Evolutionary conservation across 2,113 vertebrate genomes (phyloP), one percentile per base, ranked within the genome.

Genomic region (Lynx canadensis): DNA sequence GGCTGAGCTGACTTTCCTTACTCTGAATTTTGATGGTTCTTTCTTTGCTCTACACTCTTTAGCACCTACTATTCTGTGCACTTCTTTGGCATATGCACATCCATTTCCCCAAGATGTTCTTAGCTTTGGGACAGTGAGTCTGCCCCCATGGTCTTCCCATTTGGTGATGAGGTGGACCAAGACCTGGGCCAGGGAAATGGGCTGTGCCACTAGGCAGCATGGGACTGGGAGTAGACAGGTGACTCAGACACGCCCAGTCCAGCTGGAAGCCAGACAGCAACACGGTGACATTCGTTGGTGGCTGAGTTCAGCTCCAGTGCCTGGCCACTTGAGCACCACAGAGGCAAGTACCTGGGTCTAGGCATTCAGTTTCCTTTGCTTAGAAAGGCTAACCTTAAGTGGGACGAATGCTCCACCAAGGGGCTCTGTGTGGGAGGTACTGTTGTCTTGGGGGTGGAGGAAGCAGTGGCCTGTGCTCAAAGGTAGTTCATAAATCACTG

Each of bases 331-430:
- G 41, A 71, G 11, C 33, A 21, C 5, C 27, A 1, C 2, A 27
- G 33, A 79, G 15, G 13, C 1, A 0, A 31, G 31, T 33, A 5
- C 21, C 16, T 38, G 19, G 27, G 29, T 36, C 16, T 9, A 1
- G 65, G 25, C 3, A 0, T 31, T 71, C 4, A 18, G 55, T 55
- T 71, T 81, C 36, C 29, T 90, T 19, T 79, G 66, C 79, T 89
- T 48, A 29, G 71, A 57, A 38, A 13, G 33, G 14, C 66, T 65
- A n/a, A 15, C 63, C 5, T 7, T 19, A 13, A 29, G 36, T 19
- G 76, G 52, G 80, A 7, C 0, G 1, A 2, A 12, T 14, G 71
- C 8, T 38, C 25, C 63, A 45, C 38, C 25, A 0, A 29, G 8
- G 52, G 68, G 5, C 69, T 45, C 7, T 33, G 14, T 0, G 10